These are phyloP conservation scores for Rhinophrynus dorsalis DNA, from an alignment of 2,797 vertebrate genomes.

Conservation along the genomic window DNA sequence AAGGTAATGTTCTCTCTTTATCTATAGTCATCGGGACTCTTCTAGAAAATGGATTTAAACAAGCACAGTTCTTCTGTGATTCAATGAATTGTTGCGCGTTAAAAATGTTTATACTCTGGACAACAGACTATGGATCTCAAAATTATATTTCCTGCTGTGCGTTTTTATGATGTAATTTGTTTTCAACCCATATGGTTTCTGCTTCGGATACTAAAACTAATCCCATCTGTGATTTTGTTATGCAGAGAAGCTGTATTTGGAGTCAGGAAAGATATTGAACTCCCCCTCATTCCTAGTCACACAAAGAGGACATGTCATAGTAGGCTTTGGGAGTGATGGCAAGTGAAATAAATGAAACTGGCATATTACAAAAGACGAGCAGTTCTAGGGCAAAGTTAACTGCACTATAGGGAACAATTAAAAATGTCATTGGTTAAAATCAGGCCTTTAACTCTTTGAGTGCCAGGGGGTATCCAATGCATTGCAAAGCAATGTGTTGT, in stretches of 20 bases:
- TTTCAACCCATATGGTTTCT: constrained; percentile 39
- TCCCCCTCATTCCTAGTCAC: too few relatives aligned
- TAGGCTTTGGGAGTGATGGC: not conserved
- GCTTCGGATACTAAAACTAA: constrained; percentile 33
- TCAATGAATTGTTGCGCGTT: not conserved
- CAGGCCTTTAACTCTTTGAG: too few relatives aligned
- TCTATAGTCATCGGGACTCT: not conserved
- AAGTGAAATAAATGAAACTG: constrained; percentile 15
- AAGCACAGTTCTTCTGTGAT: not conserved
- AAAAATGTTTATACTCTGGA: constrained; percentile 13
- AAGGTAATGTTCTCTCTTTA: not conserved
- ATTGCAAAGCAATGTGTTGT: too few relatives aligned
- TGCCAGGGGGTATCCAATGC: too few relatives aligned
- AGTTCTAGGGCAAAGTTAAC: too few relatives aligned
- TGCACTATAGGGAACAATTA: too few relatives aligned
- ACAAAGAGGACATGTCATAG: not conserved
- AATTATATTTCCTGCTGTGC: constrained; percentile 34
- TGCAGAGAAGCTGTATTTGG: constrained; percentile 28
- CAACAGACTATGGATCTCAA: constrained; percentile 27
- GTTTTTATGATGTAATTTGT: constrained; percentile 36
- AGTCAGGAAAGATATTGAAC: constrained; percentile 12
- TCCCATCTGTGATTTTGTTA: constrained; percentile 17
- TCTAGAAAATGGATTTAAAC: not conserved
- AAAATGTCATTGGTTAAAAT: too few relatives aligned
- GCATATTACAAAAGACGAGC: too few relatives aligned